Evolutionary conservation across 2,113 vertebrate species (phyloP), one percentile per base, ranked within the genome.

Genomic region (Oryctolagus cuniculus): DNA sequence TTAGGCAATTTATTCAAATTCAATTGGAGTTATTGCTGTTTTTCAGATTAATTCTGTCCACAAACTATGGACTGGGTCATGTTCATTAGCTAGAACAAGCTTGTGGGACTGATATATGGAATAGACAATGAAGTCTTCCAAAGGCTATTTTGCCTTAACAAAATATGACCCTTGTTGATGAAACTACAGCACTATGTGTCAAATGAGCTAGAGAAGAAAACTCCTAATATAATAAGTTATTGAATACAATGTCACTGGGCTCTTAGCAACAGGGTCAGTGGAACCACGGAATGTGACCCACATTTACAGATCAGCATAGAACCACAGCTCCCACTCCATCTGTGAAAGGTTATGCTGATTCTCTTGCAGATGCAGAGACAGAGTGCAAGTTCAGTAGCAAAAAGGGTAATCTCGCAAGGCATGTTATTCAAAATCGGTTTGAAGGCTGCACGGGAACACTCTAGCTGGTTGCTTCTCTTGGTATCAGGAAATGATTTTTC

Each of bases 401-500:
- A 77, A 66, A 91, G 24, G 5, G 2, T 79, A 19, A 90, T 36
- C 6, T 61, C 63, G 15, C 19, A 51, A 94, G 83, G 5, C 17
- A 55, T 63, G 21, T 38, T 72, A 84, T 63, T 94, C 29, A 80
- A 67, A 87, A 87, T 25, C 55, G 4, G 63, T 38, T 87, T 75
- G 27, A 96, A 89, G 66, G 13, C 75, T 72, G 6, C 6, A 25
- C 19, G n/a, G 31, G n/a, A 87, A n/a, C 5, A 4, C 22, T 36
- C 36, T 53, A 64, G 11, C 1, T 10, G 17, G 27, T 73, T 12
- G 2, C 2, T 77, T 87, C 11, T 93, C 49, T 27, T 87, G n/a
- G 16, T 92, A 44, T 61, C 6, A 38, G 49, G 11, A 90, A 51
- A 94, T 53, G 16, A 75, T 80, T 95, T 87, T 77, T 95, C 34